Base-by-base conservation (phyloP, 1,140 invertebrate genomes). In the Prorops nasuta region DNA sequence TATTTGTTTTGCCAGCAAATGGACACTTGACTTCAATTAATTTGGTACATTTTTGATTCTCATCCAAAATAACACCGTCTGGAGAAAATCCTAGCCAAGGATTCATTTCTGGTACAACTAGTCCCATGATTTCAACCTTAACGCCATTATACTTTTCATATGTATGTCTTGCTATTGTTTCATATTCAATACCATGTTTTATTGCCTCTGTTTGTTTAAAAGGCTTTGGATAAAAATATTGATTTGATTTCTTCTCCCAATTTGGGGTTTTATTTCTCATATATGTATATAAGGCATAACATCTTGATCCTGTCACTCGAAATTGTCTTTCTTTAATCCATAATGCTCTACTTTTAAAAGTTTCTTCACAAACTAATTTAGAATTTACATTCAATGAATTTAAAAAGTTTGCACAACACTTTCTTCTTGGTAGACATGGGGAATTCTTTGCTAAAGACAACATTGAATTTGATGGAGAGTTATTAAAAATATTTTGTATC, bases 271-370 rank as follows among this genome's bases (percentile, higher is more conserved):
- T 28, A 37, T 51, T 51, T 38, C 17, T 44, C 1, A 1, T 8
- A 20, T 51, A 44, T 10, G 49, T 51, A 19, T 24, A 51, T 6
- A 51, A 9, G 8, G 24, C 36, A 22, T 51, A 44, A n/a, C 40
- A 44, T 8, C 40, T 12, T 9, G 34, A 51, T 18, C 49, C 49
- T 16, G 49, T 44, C 8, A 51, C 24, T 38, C 49, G 15, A 24
- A 51, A 36, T 44, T 44, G 8, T 16, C 49, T 16, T 12, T 35
- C 34, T 44, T 44, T 37, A 24, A 24, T 20, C 41, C 49, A 44
- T 3, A n/a, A 8, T 31, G 14, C 34, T 41, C 17, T 28, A 15
- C 3, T 8, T 35, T n/a, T 35, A 8, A 4, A 4, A 35, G 9
- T 35, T 10, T 35, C 15, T 35, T 9, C 7, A 35, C 9, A 10